These are phyloP conservation scores for Bicyclus anynana DNA, from an alignment of 1,140 invertebrate species.

Conservation along the genomic window DNA sequence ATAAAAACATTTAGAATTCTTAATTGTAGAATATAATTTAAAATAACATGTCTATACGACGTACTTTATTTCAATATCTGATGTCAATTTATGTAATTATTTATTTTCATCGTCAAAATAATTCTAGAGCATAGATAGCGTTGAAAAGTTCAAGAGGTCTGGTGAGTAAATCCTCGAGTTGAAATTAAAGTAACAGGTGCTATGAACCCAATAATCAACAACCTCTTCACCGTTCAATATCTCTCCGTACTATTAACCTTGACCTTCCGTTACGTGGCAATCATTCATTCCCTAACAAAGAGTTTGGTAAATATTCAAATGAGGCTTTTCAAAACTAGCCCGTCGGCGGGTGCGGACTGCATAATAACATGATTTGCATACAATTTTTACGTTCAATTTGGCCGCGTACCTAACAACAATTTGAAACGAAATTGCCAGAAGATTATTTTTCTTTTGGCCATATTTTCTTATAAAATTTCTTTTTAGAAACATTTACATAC, in stretches of 20 bases:
- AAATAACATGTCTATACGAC: too few species aligned
- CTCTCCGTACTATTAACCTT: slow-evolving; percentile 1
- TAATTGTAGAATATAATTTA: too few species aligned
- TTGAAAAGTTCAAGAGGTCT: background rate
- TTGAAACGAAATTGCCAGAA: slow-evolving; percentile 1
- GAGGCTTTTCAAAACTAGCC: slow-evolving; percentile 20
- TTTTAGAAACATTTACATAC: background rate
- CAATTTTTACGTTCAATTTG: slow-evolving; percentile 9
- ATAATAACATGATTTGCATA: slow-evolving; percentile 13
- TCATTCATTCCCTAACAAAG: slow-evolving; percentile 24
- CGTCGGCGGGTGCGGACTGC: slow-evolving; percentile 8
- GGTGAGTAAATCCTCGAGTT: background rate
- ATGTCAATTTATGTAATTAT: too few species aligned
- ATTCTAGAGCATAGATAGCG: too few species aligned
- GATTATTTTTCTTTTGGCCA: background rate
- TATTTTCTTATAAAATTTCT: background rate
- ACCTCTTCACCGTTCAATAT: background rate
- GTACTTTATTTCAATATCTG: too few species aligned
- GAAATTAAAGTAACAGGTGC: background rate
- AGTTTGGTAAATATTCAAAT: slow-evolving; percentile 21
- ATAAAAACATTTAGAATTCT: too few species aligned
- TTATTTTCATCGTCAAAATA: too few species aligned
- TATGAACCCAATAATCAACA: background rate
- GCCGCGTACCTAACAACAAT: background rate
- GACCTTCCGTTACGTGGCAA: slow-evolving; percentile 18